phyloP scores from a whole-genome alignment of 2,797 vertebrate genomes.

The Peromyscus nudipes region DNA sequence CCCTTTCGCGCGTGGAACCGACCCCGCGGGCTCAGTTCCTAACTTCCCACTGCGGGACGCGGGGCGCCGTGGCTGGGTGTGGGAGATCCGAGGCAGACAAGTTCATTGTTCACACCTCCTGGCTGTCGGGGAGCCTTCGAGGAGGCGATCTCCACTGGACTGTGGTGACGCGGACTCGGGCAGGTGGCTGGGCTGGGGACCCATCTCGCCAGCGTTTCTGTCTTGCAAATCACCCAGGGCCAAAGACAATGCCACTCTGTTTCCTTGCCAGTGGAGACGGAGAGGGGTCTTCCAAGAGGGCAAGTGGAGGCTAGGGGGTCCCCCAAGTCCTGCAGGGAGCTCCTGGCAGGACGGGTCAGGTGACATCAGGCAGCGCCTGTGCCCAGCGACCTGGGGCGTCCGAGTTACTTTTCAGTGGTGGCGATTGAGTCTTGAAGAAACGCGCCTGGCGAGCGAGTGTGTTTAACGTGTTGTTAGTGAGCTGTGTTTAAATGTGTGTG shows the following conservation, averaged over 20 bases:
- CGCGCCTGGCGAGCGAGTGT: constrained; percentile 8
- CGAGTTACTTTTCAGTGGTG: constrained; percentile 71
- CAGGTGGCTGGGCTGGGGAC: constrained; percentile 75
- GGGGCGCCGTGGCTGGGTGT: background rate
- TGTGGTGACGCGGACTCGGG: constrained; percentile 21
- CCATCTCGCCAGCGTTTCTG: background rate
- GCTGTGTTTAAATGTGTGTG: background rate
- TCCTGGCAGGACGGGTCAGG: background rate
- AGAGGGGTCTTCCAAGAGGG: constrained; percentile 16
- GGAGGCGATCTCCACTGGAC: background rate
- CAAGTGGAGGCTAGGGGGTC: background rate
- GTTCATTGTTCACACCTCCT: constrained; percentile 72
- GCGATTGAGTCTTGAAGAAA: constrained; percentile 6
- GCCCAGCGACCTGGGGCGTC: background rate
- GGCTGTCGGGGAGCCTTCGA: background rate
- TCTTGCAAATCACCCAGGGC: constrained; percentile 2
- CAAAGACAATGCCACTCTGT: background rate
- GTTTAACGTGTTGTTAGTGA: constrained; percentile 16
- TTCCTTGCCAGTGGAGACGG: background rate
- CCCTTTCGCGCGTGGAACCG: background rate
- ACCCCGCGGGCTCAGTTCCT: background rate
- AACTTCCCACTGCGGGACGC: constrained; percentile 55
- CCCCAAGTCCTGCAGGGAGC: background rate
- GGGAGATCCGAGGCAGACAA: background rate
- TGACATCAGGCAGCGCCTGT: background rate